phyloP scores from a whole-genome alignment of 2,113 vertebrate genomes.

The Aplodontia rufa region DNA sequence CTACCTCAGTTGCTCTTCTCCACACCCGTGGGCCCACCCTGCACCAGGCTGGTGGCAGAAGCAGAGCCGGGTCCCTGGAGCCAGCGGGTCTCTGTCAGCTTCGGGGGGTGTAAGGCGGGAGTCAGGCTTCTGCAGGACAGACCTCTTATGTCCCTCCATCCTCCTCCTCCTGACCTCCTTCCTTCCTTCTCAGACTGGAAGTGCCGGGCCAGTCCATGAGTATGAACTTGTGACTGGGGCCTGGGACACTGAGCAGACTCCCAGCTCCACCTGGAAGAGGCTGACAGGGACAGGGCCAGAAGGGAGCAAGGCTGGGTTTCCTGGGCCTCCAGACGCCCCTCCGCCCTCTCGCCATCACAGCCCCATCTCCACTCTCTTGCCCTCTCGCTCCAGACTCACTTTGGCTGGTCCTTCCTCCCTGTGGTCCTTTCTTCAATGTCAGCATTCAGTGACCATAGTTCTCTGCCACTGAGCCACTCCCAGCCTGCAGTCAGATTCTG shows the following conservation, averaged over 20 bases:
- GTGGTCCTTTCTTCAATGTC: not conserved
- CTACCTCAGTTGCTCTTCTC: not conserved
- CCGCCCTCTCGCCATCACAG: not conserved
- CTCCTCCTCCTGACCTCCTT: too few relatives aligned
- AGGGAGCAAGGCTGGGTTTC: not conserved
- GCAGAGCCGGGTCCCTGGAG: not conserved
- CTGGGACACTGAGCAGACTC: not conserved
- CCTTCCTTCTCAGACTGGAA: not conserved
- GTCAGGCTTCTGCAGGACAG: not conserved
- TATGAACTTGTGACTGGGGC: not conserved
- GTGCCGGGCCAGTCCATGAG: not conserved
- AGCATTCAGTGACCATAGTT: not conserved
- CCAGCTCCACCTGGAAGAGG: not conserved
- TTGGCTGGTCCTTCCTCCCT: not conserved
- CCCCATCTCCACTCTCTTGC: not conserved
- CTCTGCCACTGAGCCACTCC: not conserved
- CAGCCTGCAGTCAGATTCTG: not conserved
- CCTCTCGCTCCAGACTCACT: not conserved
- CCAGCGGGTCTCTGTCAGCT: not conserved
- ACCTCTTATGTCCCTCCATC: not conserved
- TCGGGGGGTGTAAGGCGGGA: not conserved
- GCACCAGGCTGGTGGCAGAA: not conserved
- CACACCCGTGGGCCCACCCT: not conserved
- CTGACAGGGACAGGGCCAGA: not conserved
- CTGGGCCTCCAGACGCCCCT: not conserved